Conservation (phyloP, 2,797 vertebrate species). For the Eurystomus glaucurus region DNA sequence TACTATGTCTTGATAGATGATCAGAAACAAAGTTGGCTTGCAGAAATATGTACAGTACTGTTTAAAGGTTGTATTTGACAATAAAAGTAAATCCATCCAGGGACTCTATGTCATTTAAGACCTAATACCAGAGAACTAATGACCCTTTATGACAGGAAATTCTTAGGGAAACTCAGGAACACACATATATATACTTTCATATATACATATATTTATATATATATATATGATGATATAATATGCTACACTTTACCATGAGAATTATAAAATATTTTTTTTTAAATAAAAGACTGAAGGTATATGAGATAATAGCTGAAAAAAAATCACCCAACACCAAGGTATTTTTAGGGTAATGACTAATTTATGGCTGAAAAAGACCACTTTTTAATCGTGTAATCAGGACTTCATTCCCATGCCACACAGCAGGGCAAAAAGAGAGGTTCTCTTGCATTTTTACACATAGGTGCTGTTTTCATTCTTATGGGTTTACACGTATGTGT, state of each 20-base stretch:
- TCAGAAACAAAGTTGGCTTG: background rate
- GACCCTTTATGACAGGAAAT: constrained; percentile 29
- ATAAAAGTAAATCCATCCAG: constrained; percentile 4
- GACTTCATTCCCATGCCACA: background rate
- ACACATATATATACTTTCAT: background rate
- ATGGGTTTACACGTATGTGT: background rate
- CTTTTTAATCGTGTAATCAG: background rate
- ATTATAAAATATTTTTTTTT: background rate
- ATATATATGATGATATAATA: background rate
- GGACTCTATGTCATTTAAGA: constrained; percentile 6
- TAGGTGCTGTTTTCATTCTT: background rate
- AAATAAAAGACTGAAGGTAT: background rate
- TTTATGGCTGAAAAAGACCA: background rate
- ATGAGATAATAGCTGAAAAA: constrained; percentile 40
- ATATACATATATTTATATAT: no score
- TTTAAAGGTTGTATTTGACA: background rate
- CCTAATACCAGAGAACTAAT: background rate
- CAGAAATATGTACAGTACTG: background rate
- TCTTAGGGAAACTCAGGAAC: background rate
- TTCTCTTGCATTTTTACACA: background rate
- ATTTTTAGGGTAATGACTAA: background rate
- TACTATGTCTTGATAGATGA: background rate
- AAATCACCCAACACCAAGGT: background rate
- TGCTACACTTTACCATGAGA: background rate
- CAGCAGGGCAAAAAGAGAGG: background rate